Percentiles rank a stretch among this genome's conserved stretches.
Conservation (phyloP, 2,797 vertebrate species). For the Ispidina lecontei region DNA sequence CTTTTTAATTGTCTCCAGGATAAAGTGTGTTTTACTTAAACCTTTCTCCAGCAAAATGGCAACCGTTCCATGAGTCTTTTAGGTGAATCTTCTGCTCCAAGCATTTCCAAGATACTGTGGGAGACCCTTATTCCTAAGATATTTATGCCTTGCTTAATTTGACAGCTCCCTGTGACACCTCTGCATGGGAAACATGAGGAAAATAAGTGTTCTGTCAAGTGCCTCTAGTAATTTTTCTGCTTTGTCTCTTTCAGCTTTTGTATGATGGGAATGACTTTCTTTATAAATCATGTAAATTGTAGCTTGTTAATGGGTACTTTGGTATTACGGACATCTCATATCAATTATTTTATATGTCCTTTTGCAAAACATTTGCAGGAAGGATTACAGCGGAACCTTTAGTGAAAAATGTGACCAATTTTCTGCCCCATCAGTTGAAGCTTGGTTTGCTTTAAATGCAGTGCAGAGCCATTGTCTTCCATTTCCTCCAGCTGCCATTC, state of each 20-base stretch:
- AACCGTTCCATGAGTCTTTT: background rate
- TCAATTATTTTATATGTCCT: background rate
- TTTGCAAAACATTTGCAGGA: background rate
- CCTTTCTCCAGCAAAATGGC: background rate
- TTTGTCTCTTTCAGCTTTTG: conserved; percentile 8
- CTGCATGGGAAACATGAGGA: background rate
- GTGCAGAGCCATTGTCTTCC: background rate
- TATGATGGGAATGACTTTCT: background rate
- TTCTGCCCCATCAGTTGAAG: background rate
- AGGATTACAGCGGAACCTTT: background rate
- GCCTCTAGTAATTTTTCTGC: conserved; percentile 22
- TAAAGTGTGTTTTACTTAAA: background rate
- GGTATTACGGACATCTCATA: background rate
- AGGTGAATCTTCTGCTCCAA: background rate
- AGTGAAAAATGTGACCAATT: background rate
- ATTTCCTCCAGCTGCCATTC: background rate
- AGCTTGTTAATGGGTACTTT: background rate
- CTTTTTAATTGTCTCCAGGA: background rate
- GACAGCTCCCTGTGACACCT: conserved; percentile 19
- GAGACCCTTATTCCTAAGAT: conserved; percentile 7
- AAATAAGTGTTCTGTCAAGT: conserved; percentile 46
- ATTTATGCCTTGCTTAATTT: conserved; percentile 14
- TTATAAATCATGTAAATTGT: conserved; percentile 1
- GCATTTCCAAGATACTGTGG: background rate
- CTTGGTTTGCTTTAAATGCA: background rate